Evolutionary conservation across 53 echinoderm and acorn worm genomes (phyloP).

Genomic region (Arbacia lixula): DNA sequence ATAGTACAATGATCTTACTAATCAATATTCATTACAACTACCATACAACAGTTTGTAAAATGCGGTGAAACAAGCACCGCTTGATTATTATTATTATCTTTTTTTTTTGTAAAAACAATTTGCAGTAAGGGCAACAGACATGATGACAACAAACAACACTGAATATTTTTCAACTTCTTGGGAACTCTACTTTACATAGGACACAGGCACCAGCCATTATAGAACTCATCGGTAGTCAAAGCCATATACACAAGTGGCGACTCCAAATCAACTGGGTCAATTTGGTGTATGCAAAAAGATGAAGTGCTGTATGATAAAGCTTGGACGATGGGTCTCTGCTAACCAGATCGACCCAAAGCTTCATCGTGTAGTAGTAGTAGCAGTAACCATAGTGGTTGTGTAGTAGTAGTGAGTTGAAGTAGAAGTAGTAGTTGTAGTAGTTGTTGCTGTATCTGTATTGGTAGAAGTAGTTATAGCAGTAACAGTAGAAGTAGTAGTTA

Average conservation of each 20-base stretch:
- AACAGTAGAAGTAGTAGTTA: slow-evolving; percentile 50
- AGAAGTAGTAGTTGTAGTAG: slow-evolving; percentile 34
- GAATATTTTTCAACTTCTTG: slow-evolving; percentile 52
- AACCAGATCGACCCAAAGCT: slow-evolving; percentile 15
- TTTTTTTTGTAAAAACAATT: slow-evolving; percentile 61
- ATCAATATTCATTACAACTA: slow-evolving; percentile 63
- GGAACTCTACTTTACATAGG: slow-evolving; percentile 57
- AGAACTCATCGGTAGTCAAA: slow-evolving; percentile 57
- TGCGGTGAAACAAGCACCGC: slow-evolving; percentile 57
- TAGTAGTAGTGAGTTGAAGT: no score
- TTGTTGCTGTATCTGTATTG: slow-evolving; percentile 9
- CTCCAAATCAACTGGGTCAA: slow-evolving; percentile 48
- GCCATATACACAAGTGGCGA: slow-evolving; percentile 60
- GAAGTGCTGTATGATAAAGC: slow-evolving; percentile 52
- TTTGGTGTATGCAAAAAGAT: slow-evolving; percentile 50
- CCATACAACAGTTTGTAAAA: slow-evolving; percentile 62
- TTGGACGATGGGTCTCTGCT: slow-evolving; percentile 34
- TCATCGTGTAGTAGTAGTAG: slow-evolving; percentile 50
- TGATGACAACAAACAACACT: slow-evolving; percentile 57
- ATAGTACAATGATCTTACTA: slow-evolving; percentile 62
- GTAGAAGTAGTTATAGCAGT: slow-evolving; percentile 39
- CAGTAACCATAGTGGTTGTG: slow-evolving; percentile 32
- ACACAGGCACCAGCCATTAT: slow-evolving; percentile 58
- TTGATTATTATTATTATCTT: slow-evolving; percentile 56
- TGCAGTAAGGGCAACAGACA: slow-evolving; percentile 61